phyloP scores from a whole-genome alignment of 2,888 invertebrate species.

The Balanococcus diminutus region DNA sequence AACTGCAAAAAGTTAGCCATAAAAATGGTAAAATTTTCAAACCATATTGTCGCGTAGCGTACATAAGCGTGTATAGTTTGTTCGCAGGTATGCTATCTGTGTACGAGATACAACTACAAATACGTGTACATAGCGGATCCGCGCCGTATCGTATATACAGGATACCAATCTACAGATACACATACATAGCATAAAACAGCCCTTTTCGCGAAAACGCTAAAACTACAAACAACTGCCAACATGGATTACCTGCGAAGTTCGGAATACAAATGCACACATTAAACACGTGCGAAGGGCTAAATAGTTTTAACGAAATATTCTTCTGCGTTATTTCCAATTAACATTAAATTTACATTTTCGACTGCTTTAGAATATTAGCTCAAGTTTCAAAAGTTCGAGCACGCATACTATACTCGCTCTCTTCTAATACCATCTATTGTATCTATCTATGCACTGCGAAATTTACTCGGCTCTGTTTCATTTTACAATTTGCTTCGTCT shows the following conservation, averaged over 20 bases:
- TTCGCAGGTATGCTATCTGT: not conserved
- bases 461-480: not conserved
- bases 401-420: not conserved
- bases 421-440: not conserved
- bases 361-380: constrained; percentile 11
- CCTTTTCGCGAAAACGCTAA: constrained; percentile 22
- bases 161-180: not conserved
- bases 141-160: not conserved
- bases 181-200: not conserved
- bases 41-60: constrained; percentile 24
- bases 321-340: constrained; percentile 45
- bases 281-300: not conserved
- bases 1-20: not conserved
- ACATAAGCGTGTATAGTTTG: not conserved
- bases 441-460: not conserved
- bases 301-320: constrained; percentile 28
- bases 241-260: constrained; percentile 36
- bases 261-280: constrained; percentile 21
- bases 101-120: not conserved
- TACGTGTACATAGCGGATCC: not conserved
- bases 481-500: not conserved
- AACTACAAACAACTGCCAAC: constrained; percentile 42
- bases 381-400: constrained; percentile 15
- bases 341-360: constrained; percentile 51
- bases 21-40: not conserved